phyloP scores from a whole-genome alignment of 2,888 invertebrate species.

The Tyria jacobaeae region DNA sequence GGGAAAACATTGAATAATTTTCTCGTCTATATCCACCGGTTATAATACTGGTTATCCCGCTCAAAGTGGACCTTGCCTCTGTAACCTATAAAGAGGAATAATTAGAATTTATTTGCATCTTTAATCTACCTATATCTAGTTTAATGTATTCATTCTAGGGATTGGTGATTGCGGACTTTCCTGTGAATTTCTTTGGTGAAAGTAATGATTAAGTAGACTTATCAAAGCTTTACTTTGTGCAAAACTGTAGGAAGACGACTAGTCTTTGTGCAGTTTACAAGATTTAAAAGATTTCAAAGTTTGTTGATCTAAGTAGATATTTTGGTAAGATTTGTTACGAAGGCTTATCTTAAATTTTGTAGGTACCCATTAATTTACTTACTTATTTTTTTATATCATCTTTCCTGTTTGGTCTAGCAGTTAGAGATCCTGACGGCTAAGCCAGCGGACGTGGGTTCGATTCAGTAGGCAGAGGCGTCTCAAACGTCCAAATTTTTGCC shows the following conservation, averaged over 20 bases:
- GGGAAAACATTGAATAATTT: conserved; percentile 53
- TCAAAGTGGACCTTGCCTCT: conserved; percentile 29
- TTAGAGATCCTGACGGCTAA: too few species aligned
- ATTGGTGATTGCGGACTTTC: conserved; percentile 6
- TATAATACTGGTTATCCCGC: conserved; percentile 35
- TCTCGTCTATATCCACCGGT: conserved; percentile 45
- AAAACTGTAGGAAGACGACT: too few species aligned
- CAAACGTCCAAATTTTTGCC: too few species aligned
- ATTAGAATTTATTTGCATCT: conserved; percentile 56
- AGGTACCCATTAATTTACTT: not conserved
- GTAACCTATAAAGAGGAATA: conserved; percentile 45
- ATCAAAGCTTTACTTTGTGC: too few species aligned
- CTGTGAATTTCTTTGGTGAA: not conserved
- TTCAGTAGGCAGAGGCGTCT: too few species aligned
- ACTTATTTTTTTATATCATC: too few species aligned
- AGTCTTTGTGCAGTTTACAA: not conserved
- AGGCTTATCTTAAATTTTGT: not conserved
- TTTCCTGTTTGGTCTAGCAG: too few species aligned
- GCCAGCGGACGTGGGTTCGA: too few species aligned
- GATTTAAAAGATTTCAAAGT: not conserved
- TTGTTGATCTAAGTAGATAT: not conserved
- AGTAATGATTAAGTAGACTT: conserved; percentile 3
- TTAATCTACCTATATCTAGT: conserved; percentile 35
- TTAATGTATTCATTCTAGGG: conserved; percentile 12
- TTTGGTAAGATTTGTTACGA: not conserved